These are phyloP conservation scores for Procambarus clarkii DNA, from an alignment of 1,140 invertebrate genomes.

Conservation along the genomic window DNA sequence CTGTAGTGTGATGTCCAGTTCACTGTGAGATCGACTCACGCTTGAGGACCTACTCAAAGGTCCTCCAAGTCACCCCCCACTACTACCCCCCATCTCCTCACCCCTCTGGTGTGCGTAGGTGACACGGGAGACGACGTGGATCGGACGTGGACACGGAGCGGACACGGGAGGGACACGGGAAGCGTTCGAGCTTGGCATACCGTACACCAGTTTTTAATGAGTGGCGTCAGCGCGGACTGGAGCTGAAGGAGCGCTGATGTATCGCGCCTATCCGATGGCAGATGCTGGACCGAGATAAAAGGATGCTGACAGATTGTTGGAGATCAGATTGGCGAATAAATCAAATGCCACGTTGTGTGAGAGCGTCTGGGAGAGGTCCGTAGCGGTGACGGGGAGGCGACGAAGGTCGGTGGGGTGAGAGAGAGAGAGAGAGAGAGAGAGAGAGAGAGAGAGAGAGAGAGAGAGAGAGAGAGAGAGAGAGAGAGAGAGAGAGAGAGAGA, in stretches of 20 bases:
- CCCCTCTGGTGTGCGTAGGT: neutral
- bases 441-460: too few relatives aligned
- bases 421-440: neutral
- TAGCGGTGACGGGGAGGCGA: neutral
- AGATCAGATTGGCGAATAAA: slow-evolving; percentile 48
- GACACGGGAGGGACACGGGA: neutral
- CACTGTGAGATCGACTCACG: too few relatives aligned
- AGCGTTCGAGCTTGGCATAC: slow-evolving; percentile 1
- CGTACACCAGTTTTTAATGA: slow-evolving; percentile 44
- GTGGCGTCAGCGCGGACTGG: neutral
- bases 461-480: neutral
- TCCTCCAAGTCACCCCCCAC: too few relatives aligned
- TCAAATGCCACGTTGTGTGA: slow-evolving; percentile 24
- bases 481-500: neutral
- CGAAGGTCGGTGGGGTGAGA: neutral
- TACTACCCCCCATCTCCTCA: too few relatives aligned
- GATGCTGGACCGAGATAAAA: slow-evolving; percentile 26
- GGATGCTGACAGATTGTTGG: slow-evolving; percentile 43
- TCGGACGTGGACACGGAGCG: neutral
- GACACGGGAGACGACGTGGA: neutral
- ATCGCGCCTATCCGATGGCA: slow-evolving; percentile 39
- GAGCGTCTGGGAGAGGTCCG: slow-evolving; percentile 4
- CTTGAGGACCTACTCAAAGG: too few relatives aligned
- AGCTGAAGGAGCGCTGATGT: neutral
- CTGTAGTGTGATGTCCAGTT: too few relatives aligned